Evolutionary conservation across 1,140 invertebrate species (phyloP).

Genomic region (Venustaconcha ellipsiformis): DNA sequence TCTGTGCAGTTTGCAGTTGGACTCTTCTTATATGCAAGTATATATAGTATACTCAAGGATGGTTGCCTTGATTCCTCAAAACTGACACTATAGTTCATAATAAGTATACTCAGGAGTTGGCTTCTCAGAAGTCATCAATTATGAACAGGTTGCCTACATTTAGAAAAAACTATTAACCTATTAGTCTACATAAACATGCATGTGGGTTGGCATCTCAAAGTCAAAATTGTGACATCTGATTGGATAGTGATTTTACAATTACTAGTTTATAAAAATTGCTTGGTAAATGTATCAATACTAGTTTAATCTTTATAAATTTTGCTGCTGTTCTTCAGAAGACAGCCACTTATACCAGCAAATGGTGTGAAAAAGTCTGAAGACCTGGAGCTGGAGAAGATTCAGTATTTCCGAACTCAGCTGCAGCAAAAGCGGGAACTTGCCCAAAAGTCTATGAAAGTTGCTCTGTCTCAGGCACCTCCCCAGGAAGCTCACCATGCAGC

Average conservation of each 20-base stretch:
- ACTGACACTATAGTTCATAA: no score
- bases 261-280: not conserved
- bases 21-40: no score
- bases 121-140: no score
- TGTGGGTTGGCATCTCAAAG: no score
- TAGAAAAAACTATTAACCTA: no score
- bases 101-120: no score
- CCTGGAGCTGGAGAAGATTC: slow-evolving; percentile 58
- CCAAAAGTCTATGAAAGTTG: slow-evolving; percentile 51
- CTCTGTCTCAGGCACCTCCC: slow-evolving; percentile 31
- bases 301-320: not conserved
- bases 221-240: no score
- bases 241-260: not conserved
- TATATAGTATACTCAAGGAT: no score
- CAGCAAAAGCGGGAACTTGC: slow-evolving; percentile 49
- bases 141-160: no score
- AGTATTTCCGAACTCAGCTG: slow-evolving; percentile 48
- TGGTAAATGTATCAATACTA: not conserved
- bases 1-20: no score
- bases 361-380: slow-evolving; percentile 52
- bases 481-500: slow-evolving; percentile 24
- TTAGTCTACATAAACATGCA: no score
- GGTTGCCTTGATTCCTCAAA: no score
- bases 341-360: slow-evolving; percentile 13
- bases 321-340: slow-evolving; percentile 4